Conservation (phyloP, 2,888 invertebrate species). For the Cybosia mesomella region DNA sequence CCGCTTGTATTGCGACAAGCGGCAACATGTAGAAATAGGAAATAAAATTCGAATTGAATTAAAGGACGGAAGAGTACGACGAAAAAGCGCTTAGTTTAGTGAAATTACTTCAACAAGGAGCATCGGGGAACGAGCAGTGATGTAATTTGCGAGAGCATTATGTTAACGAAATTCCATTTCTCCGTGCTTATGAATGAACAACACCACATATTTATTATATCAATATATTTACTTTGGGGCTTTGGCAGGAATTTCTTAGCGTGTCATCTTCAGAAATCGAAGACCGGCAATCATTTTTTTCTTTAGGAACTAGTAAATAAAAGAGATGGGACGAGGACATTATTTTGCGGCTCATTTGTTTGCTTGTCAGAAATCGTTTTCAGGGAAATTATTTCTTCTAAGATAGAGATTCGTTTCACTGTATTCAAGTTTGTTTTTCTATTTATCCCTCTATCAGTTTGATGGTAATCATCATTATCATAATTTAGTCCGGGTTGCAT, state of each 20-base stretch:
- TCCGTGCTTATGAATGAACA: constrained; percentile 22
- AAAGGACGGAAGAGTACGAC: neutral
- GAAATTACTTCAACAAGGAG: constrained; percentile 14
- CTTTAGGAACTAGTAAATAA: constrained; percentile 37
- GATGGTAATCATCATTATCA: too few species aligned
- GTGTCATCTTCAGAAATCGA: constrained; percentile 45
- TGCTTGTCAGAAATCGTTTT: constrained; percentile 1
- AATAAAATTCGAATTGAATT: constrained; percentile 8
- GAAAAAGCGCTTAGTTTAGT: constrained; percentile 6
- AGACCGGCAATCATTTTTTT: constrained; percentile 17
- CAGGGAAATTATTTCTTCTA: constrained; percentile 12
- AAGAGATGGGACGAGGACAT: constrained; percentile 29
- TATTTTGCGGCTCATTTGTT: constrained; percentile 21
- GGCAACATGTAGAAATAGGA: neutral
- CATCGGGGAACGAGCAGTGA: constrained; percentile 12
- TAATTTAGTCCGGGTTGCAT: too few species aligned
- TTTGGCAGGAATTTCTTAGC: constrained; percentile 32
- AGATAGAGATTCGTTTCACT: neutral
- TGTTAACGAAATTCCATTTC: constrained; percentile 25
- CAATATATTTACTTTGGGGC: constrained; percentile 17
- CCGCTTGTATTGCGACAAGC: too few species aligned
- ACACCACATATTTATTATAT: constrained; percentile 22
- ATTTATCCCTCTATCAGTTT: neutral
- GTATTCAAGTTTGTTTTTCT: neutral
- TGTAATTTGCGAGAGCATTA: constrained; percentile 16